Evolutionary conservation across 1,140 invertebrate genomes (phyloP), one percentile per base, ranked within the genome.

Genomic region (Lepidurus apus): DNA sequence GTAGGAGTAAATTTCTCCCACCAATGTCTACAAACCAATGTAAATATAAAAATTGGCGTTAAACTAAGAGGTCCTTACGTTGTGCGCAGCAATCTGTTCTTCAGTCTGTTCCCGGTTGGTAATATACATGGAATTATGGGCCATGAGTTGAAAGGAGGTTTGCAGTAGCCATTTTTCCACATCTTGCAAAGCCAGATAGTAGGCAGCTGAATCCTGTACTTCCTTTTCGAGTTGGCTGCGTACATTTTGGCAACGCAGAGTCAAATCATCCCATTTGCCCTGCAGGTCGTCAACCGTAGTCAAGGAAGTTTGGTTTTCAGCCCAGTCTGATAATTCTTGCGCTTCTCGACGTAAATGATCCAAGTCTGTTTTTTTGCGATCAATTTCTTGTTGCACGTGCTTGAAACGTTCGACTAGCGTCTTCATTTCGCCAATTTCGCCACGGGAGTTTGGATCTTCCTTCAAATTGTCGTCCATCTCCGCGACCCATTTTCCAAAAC

Each of bases 91-190:
- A 44, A 97, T 90, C 84, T 98, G 95, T 81, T 95, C 92, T 82
- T 94, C 88, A 0, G 95, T 97, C 84, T 98, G 94, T 82, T 95
- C 92, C 74, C 93, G 89, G 83, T 95, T 95, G 1, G 92, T 92
- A 78, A 97, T 96, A 83, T 96, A 96, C 9, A 97, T 86, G 0
- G 95, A 96, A 85, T 98, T 98, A 83, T 98, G 95, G 0, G 95
- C 93, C 95, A 98, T 98, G 0, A 98, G 86, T 83, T 95, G 93
- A 89, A 97, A 97, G 1, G 95, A 97, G 76, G 95, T 93, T 86
- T 97, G 95, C 26, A 98, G 85, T 34, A 98, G 84, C 96, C 96
- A 98, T 84, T 97, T 97, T 86, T 98, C 96, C 1, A 92, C 94
- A 80, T 98, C 95, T 86, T 98, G 96, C 10, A 98, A 86, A 11